phyloP scores from a whole-genome alignment of 1,140 invertebrate genomes.

The Rhyacophila brunnea region DNA sequence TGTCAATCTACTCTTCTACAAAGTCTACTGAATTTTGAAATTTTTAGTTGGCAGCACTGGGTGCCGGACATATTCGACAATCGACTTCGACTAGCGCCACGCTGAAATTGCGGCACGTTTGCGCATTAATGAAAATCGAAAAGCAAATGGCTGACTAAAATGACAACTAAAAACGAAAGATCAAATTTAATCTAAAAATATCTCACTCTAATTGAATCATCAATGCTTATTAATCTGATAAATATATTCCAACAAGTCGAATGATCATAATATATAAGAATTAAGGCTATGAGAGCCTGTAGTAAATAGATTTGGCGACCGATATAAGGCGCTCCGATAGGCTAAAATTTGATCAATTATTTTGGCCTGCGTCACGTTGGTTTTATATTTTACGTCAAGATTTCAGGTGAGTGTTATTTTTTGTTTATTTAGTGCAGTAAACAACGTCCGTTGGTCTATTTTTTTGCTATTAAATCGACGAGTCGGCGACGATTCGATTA shows the following conservation, averaged over 20 bases:
- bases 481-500: too few species aligned
- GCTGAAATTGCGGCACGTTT: neutral
- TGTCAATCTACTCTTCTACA: too few species aligned
- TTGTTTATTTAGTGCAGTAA: neutral
- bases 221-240: constrained; percentile 11
- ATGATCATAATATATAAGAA: constrained; percentile 15
- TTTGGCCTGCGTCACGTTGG: too few species aligned
- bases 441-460: too few species aligned
- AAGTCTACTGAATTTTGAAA: too few species aligned
- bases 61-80: too few species aligned
- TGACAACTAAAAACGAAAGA: constrained; percentile 20
- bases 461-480: too few species aligned
- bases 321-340: constrained; percentile 5
- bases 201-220: constrained; percentile 19
- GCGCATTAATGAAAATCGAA: constrained; percentile 8
- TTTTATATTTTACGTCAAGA: neutral
- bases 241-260: constrained; percentile 3
- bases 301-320: constrained; percentile 3
- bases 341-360: neutral
- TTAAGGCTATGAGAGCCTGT: constrained; percentile 13
- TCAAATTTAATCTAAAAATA: constrained; percentile 24
- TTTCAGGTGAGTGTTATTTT: constrained; percentile 20
- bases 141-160: constrained; percentile 35
- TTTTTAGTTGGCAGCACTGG: too few species aligned
- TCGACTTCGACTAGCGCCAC: constrained; percentile 14